Percentiles rank a stretch among this genome's conserved stretches.
phyloP scores from a whole-genome alignment of 2,113 vertebrate species.

The Gallinago jamesoni region DNA sequence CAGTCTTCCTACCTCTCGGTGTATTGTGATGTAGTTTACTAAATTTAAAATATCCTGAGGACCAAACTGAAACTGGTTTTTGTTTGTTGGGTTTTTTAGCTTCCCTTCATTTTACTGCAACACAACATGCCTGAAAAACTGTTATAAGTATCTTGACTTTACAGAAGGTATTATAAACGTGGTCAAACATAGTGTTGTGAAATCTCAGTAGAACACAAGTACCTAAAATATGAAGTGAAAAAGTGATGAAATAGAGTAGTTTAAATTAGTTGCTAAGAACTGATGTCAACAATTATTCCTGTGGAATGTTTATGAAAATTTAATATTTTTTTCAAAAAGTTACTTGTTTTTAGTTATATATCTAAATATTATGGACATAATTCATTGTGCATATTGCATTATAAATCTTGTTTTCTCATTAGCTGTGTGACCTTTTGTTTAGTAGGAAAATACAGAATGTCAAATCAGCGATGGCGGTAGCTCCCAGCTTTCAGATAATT shows the following conservation, averaged over 20 bases:
- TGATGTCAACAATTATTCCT: not conserved
- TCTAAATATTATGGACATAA: not conserved
- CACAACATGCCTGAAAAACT: slow-evolving; percentile 33
- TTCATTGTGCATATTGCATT: not conserved
- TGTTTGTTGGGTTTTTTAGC: not conserved
- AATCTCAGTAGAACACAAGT: slow-evolving; percentile 17
- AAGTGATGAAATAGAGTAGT: not conserved
- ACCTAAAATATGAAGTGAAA: not conserved
- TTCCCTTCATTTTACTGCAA: slow-evolving; percentile 29
- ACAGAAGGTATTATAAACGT: slow-evolving; percentile 2
- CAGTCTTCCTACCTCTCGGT: no score
- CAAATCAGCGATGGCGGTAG: not conserved
- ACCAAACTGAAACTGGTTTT: not conserved
- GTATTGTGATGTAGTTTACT: not conserved
- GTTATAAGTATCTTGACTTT: not conserved
- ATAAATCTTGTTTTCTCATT: not conserved
- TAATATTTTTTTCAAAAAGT: not conserved
- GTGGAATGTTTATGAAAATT: not conserved
- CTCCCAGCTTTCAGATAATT: not conserved
- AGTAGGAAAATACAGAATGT: not conserved
- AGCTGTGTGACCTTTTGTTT: not conserved
- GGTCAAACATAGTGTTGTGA: slow-evolving; percentile 22
- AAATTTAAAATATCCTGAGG: not conserved
- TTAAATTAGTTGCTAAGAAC: not conserved
- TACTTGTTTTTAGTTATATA: not conserved